Conservation (phyloP, 2,797 vertebrate species). For the Myiothlypis coronata region DNA sequence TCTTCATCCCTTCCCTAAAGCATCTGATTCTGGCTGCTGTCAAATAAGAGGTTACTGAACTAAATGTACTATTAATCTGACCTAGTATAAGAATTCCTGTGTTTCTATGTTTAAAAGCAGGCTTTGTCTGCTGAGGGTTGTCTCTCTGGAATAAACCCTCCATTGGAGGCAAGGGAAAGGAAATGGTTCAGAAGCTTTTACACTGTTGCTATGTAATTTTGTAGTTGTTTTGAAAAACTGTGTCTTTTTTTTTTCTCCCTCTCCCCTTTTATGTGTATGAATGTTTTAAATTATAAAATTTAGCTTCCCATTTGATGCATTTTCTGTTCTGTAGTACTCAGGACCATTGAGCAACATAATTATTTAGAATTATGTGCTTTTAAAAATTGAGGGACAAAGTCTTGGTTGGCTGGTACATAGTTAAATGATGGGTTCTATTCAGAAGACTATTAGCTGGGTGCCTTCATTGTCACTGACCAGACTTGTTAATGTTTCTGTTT, state of each 20-base stretch:
- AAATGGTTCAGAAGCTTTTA: constrained; percentile 47
- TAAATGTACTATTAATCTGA: constrained; percentile 56
- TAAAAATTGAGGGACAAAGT: background rate
- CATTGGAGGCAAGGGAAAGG: background rate
- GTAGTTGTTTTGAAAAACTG: background rate
- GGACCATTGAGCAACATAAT: background rate
- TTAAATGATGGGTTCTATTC: background rate
- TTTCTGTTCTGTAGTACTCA: background rate
- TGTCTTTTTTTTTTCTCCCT: background rate
- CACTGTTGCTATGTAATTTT: constrained; percentile 38
- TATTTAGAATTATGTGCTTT: constrained; percentile 15
- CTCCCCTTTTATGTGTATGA: background rate
- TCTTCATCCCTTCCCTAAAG: constrained; percentile 52
- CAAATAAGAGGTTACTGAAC: constrained; percentile 54
- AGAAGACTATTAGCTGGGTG: background rate
- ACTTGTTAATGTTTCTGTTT: background rate
- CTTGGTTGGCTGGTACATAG: background rate
- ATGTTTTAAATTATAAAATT: constrained; percentile 19
- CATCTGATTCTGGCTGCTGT: constrained; percentile 47
- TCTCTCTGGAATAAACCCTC: constrained; percentile 38
- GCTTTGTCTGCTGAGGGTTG: constrained; percentile 39
- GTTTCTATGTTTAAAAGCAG: constrained; percentile 30
- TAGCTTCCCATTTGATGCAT: background rate
- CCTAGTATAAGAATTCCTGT: constrained; percentile 39
- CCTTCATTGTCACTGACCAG: background rate